Base-by-base conservation (phyloP, 2,113 vertebrate genomes). In the Muscicapa adusta region DNA sequence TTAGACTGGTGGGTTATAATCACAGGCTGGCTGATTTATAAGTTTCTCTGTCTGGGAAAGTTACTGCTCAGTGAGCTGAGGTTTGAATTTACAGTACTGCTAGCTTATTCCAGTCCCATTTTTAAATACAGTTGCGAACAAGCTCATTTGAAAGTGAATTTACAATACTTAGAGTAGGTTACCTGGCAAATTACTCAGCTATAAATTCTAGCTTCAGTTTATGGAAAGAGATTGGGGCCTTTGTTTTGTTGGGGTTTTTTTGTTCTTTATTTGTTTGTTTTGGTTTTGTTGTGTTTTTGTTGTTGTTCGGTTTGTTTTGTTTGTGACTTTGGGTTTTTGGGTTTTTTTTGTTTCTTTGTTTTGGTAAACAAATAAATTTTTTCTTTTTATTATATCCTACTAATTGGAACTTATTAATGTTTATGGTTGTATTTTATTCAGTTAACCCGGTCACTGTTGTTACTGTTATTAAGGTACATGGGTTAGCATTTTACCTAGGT, bases 131-230 rank as follows among this genome's bases (percentile, higher is more conserved):
- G 58, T 33, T 83, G 71, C 45, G 45, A 91, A 88, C 16, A 88
- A 85, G 29, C 54, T 93, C 66, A 73, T 90, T 62, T 88, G 47
- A 90, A 94, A 93, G 63, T 79, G 75, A 91, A 61, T 33, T 67
- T 87, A 17, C 5, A 65, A 28, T 60, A 36, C 24, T 61, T 45
- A 61, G 42, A 53, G 10, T 47, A 89, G 36, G 29, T 65, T 75
- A 75, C 53, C 53, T 70, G 53, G n/a, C 19, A 88, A 90, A 85
- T 89, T 83, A 66, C 47, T 88, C 24, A 42, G 42, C 74, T 79
- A 20, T 72, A 72, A 79, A 79, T 88, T 75, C 45, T 23, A 51
- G 31, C 24, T 82, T 84, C 36, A 20, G 4, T 85, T 76, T 88
- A 50, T 82, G 50, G 70, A 73, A 71, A 83, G 29, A 3, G 10